Evolutionary conservation across 2,797 vertebrate genomes (phyloP).

Genomic region (Eutrigla gurnardus): DNA sequence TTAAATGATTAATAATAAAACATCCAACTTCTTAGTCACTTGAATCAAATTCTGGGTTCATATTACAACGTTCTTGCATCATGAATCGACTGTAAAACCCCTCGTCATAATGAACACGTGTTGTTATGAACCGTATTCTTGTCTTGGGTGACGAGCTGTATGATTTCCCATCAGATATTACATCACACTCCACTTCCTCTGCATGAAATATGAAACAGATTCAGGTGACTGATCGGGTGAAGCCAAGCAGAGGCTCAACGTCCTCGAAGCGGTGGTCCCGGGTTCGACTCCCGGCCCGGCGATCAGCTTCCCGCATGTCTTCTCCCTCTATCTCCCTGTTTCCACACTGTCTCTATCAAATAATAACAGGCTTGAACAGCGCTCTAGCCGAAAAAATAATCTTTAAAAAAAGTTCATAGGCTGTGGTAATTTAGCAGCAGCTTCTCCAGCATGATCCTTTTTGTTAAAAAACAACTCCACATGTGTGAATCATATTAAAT

Average conservation of each 20-base stretch:
- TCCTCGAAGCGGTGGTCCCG: too few species aligned
- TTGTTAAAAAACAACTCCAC: background rate
- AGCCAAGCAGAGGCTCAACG: background rate
- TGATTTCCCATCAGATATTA: slow-evolving; percentile 4
- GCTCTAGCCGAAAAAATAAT: too few species aligned
- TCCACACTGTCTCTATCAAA: too few species aligned
- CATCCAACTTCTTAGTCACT: background rate
- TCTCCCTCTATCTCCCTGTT: too few species aligned
- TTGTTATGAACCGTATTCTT: background rate
- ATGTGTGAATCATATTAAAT: background rate
- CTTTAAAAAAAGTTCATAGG: background rate
- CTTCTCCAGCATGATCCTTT: background rate
- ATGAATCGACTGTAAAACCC: background rate
- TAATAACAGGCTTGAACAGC: too few species aligned
- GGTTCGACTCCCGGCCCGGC: too few species aligned
- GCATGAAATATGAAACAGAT: slow-evolving; percentile 32
- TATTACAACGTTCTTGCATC: background rate
- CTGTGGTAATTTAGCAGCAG: background rate
- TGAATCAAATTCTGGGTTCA: background rate
- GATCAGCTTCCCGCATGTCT: too few species aligned
- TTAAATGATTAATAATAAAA: background rate
- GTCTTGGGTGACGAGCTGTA: background rate
- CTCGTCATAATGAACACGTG: background rate
- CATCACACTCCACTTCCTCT: slow-evolving; percentile 18
- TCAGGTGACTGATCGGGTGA: slow-evolving; percentile 9